phyloP scores from a whole-genome alignment of 2,113 vertebrate species.

The Empidonax traillii region DNA sequence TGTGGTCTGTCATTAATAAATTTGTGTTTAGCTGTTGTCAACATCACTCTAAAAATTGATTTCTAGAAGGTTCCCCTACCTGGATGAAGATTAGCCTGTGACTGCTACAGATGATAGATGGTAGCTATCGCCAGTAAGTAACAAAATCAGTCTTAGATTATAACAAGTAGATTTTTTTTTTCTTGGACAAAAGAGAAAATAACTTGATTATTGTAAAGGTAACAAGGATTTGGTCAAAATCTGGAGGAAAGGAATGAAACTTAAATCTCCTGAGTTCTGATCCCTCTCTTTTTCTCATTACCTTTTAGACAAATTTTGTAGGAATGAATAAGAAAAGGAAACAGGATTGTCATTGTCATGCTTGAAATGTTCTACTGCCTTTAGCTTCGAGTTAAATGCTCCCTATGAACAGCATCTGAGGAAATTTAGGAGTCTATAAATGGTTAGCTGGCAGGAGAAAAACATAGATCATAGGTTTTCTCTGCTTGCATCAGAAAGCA shows the following conservation, averaged over 20 bases:
- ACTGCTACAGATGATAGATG: neutral
- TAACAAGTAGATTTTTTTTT: neutral
- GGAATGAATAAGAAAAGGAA: neutral
- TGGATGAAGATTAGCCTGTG: neutral
- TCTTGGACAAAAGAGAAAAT: neutral
- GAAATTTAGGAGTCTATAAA: neutral
- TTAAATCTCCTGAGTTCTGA: neutral
- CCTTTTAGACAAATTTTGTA: neutral
- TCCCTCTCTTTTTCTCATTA: neutral
- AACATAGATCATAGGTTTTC: neutral
- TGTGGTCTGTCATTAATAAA: neutral
- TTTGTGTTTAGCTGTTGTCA: neutral
- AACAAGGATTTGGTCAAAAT: neutral
- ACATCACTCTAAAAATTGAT: neutral
- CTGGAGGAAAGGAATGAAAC: neutral
- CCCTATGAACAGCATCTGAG: neutral
- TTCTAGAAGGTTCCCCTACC: neutral
- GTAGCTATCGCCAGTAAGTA: neutral
- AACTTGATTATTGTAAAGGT: neutral
- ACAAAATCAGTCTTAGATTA: neutral
- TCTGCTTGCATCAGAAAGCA: neutral
- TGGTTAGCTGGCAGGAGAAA: neutral
- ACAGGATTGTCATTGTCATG: neutral
- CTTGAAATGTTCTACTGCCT: neutral
- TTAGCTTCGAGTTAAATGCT: neutral